Conservation (phyloP, 2,888 invertebrate species). For the Stenchaetothrips biformis region DNA sequence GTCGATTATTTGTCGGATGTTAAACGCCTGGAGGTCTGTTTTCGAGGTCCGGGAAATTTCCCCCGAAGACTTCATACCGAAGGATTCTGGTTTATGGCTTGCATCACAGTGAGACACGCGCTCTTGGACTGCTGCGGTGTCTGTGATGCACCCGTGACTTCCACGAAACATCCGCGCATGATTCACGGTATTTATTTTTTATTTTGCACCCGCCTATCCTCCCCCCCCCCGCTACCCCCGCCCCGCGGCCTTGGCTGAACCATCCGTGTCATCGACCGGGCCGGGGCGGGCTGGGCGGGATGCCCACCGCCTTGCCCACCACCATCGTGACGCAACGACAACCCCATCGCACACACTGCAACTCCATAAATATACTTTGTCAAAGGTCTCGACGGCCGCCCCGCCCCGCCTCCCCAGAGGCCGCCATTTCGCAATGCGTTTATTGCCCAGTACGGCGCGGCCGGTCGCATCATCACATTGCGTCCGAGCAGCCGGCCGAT, state of each 20-base stretch:
- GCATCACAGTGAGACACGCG: background rate
- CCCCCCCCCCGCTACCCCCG: background rate
- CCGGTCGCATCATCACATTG: background rate
- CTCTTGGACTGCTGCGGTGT: background rate
- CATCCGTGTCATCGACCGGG: too few relatives aligned
- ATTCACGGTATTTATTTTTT: too few relatives aligned
- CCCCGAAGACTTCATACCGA: too few relatives aligned
- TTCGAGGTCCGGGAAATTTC: too few relatives aligned
- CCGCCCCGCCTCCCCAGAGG: background rate
- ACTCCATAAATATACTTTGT: slow-evolving; percentile 1
- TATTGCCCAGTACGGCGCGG: background rate
- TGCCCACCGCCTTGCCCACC: background rate
- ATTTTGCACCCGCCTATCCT: background rate
- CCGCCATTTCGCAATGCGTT: background rate
- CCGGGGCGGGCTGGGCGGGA: background rate
- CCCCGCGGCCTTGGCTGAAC: background rate
- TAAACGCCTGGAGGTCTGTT: too few relatives aligned
- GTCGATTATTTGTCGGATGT: too few relatives aligned
- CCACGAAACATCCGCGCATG: background rate
- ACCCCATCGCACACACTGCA: background rate
- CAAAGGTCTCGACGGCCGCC: background rate
- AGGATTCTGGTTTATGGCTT: background rate
- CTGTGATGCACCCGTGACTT: background rate
- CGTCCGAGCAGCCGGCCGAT: background rate
- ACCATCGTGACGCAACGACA: background rate